Conservation (phyloP, 2,113 vertebrate species). For the Syngnathus typhle region DNA sequence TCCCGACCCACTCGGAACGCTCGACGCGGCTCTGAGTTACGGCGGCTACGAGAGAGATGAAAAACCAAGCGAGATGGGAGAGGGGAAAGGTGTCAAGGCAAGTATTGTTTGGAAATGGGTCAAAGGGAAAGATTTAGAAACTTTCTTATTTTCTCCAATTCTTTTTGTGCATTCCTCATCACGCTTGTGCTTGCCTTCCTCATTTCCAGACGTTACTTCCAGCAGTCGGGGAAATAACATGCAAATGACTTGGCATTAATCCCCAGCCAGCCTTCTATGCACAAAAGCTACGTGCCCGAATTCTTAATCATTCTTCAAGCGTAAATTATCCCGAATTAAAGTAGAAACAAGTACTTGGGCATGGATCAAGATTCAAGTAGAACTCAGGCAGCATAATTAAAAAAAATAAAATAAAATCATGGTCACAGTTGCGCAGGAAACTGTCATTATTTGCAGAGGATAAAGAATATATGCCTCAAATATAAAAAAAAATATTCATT, state of each 20-base stretch:
- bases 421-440: too few relatives aligned
- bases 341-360: background rate
- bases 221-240: background rate
- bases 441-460: too few relatives aligned
- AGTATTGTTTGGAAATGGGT: background rate
- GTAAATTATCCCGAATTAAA: background rate
- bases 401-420: too few relatives aligned
- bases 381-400: too few relatives aligned
- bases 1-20: background rate
- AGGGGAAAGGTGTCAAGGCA: background rate
- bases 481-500: too few relatives aligned
- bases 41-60: background rate
- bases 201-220: background rate
- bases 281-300: background rate
- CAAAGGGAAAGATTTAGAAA: background rate
- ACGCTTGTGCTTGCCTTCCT: background rate
- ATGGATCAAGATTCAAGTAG: too few relatives aligned
- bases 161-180: background rate
- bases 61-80: background rate
- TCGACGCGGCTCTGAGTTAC: background rate
- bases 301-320: background rate
- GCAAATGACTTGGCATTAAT: slow-evolving; percentile 1
- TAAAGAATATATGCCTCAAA: too few relatives aligned
- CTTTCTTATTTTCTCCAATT: background rate
- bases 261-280: background rate